A percentile compares a stretch with the other conserved stretches of the same genome.
These are phyloP conservation scores for Paedocypris micromegethes DNA, from an alignment of 2,797 vertebrate genomes.

Conservation along the genomic window DNA sequence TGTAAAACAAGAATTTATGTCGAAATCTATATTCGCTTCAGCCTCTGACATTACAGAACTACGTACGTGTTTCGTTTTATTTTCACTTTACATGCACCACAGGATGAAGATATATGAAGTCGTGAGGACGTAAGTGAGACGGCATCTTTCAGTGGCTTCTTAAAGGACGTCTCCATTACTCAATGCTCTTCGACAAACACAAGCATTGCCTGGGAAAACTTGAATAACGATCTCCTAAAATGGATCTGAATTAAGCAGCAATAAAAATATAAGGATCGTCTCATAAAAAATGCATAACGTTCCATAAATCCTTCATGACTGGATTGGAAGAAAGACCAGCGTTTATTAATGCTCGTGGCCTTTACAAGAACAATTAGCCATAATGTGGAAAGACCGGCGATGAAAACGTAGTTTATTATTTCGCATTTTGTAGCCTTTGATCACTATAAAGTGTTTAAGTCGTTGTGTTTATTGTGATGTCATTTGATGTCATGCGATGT, in stretches of 20 bases:
- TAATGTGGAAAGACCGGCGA: constrained; percentile 10
- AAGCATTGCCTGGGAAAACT: constrained; percentile 21
- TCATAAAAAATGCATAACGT: constrained; percentile 56
- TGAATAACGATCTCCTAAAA: constrained; percentile 18
- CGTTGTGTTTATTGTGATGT: too few relatives aligned
- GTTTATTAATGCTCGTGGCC: constrained; percentile 28
- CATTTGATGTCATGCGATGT: too few relatives aligned
- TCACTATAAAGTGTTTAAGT: too few relatives aligned
- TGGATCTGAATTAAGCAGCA: constrained; percentile 37
- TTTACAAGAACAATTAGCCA: constrained; percentile 39
- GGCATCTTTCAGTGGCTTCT: too few relatives aligned
- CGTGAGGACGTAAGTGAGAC: too few relatives aligned
- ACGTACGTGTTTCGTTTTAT: background rate
- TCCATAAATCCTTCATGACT: constrained; percentile 58
- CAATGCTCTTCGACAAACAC: constrained; percentile 38
- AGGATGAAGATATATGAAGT: too few relatives aligned
- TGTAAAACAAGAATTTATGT: too few relatives aligned
- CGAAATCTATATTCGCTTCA: too few relatives aligned
- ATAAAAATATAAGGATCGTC: constrained; percentile 50
- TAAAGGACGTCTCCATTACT: constrained; percentile 10
- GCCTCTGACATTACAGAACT: too few relatives aligned
- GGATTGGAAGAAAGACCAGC: constrained; percentile 29
- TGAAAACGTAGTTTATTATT: constrained; percentile 17
- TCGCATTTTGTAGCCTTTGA: too few relatives aligned
- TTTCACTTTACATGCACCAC: background rate